Percentiles rank a stretch among this genome's conserved stretches.
Conservation (phyloP, 2,797 vertebrate genomes). For the Toxotes lorentzi region DNA sequence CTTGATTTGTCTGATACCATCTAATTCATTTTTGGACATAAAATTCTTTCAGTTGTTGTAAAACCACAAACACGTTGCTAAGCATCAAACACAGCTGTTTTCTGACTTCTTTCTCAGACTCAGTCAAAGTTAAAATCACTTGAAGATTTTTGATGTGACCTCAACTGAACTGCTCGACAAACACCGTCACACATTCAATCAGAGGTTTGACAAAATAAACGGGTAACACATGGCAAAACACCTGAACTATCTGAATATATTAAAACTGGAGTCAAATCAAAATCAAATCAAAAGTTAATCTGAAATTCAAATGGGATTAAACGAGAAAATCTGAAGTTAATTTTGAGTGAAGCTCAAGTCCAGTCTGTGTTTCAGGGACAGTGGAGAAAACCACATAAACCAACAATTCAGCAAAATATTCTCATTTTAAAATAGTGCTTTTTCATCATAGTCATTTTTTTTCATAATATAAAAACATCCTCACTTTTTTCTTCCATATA, state of each 20-base stretch:
- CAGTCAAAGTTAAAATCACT: not conserved
- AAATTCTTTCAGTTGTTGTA: not conserved
- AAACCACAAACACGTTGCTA: not conserved
- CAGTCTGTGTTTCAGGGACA: conserved; percentile 27
- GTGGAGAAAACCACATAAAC: conserved; percentile 29
- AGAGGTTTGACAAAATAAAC: not conserved
- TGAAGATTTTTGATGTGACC: too few relatives aligned
- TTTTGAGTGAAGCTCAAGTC: not conserved
- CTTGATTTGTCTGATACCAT: not conserved
- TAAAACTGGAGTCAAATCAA: not conserved
- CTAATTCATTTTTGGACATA: too few relatives aligned
- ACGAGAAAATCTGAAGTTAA: not conserved
- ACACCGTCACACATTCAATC: not conserved
- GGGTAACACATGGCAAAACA: too few relatives aligned
- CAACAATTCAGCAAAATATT: conserved; percentile 67
- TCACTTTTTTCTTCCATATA: conserved; percentile 57
- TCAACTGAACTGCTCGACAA: not conserved
- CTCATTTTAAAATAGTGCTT: conserved; percentile 73
- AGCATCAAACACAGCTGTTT: too few relatives aligned
- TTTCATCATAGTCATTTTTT: conserved; percentile 48
- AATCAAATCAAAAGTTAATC: not conserved
- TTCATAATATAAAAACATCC: conserved; percentile 63
- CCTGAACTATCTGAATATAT: not conserved
- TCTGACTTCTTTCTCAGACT: too few relatives aligned
- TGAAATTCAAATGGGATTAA: not conserved